Evolutionary conservation across 2,797 vertebrate genomes (phyloP).

Genomic region (Halcyon leucocephala): DNA sequence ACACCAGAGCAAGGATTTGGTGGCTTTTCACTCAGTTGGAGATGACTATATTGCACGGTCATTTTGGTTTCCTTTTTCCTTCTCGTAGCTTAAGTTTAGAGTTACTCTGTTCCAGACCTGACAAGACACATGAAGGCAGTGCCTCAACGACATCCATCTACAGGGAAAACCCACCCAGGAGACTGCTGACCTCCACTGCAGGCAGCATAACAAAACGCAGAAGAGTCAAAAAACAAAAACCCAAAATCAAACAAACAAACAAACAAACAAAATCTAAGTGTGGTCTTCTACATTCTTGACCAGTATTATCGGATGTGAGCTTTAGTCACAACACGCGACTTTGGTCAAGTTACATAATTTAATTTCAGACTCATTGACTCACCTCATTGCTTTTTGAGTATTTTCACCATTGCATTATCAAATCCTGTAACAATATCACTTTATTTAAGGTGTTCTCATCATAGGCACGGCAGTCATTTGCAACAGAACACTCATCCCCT

Average conservation of each 20-base stretch:
- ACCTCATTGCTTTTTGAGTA: background rate
- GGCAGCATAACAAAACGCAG: background rate
- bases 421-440: background rate
- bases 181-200: background rate
- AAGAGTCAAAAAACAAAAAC: background rate
- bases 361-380: background rate
- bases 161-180: background rate
- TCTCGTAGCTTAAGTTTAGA: background rate
- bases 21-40: background rate
- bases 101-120: background rate
- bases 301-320: background rate
- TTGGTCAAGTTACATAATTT: background rate
- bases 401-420: constrained; percentile 12
- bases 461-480: background rate
- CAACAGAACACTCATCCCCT: background rate
- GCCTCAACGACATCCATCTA: background rate
- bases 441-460: constrained; percentile 39
- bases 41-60: background rate
- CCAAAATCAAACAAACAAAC: background rate
- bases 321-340: background rate
- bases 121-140: background rate
- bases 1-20: background rate
- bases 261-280: background rate
- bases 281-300: background rate
- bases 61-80: background rate